Evolutionary conservation across 2,113 vertebrate genomes (phyloP).

Genomic region (Gymnarchus niloticus): DNA sequence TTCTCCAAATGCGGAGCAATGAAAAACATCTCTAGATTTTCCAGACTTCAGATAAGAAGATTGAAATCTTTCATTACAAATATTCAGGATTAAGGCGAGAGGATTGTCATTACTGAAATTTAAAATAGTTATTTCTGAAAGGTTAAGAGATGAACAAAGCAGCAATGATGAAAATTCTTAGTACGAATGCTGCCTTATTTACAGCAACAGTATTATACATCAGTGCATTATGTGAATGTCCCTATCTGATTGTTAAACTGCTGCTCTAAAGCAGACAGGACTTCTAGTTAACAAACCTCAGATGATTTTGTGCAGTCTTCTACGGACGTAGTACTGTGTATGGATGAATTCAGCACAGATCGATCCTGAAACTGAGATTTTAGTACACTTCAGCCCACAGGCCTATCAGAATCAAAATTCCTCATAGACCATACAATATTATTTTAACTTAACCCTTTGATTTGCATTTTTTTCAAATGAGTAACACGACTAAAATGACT

Average conservation of each 20-base stretch:
- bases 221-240: no score
- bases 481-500: not conserved
- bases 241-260: no score
- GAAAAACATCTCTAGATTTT: conserved; percentile 32
- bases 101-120: not conserved
- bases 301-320: not conserved
- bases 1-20: conserved; percentile 39
- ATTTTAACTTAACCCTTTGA: no score
- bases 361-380: conserved; percentile 5
- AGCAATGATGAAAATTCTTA: not conserved
- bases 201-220: not conserved
- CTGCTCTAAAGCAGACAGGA: not conserved
- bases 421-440: no score
- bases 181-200: not conserved
- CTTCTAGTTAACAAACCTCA: conserved; percentile 21
- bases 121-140: not conserved
- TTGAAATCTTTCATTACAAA: not conserved
- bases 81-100: not conserved
- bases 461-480: no score
- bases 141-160: not conserved
- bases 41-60: conserved; percentile 8
- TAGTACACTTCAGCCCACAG: no score
- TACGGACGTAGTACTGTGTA: conserved; percentile 3
- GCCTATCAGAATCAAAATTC: no score
- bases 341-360: conserved; percentile 6